A percentile compares a stretch with the other conserved stretches of the same genome.
Evolutionary conservation across 1,140 invertebrate species (phyloP).

Genomic region (Heliconius hewitsoni): DNA sequence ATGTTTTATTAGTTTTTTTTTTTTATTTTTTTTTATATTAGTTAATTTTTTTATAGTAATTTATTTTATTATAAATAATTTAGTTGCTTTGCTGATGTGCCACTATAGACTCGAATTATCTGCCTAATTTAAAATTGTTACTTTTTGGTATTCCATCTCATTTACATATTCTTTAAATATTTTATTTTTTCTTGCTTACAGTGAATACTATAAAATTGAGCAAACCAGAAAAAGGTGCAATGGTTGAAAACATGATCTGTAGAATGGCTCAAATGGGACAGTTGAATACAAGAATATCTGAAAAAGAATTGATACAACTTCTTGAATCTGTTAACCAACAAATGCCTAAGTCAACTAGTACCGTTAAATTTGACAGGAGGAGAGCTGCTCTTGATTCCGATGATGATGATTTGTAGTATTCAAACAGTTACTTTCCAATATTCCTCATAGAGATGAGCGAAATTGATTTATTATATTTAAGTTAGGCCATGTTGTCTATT

Average conservation of each 20-base stretch:
- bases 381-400: conserved; percentile 92
- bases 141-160: not conserved
- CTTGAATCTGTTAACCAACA: conserved; percentile 93
- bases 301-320: conserved; percentile 91
- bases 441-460: not conserved
- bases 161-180: conserved; percentile 25
- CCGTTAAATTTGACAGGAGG: conserved; percentile 93
- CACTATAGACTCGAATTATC: no score
- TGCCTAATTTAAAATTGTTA: no score
- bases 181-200: conserved; percentile 74
- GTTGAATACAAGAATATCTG: conserved; percentile 89
- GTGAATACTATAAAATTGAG: conserved; percentile 96
- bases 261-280: conserved; percentile 95
- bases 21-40: no score
- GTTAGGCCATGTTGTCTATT: not conserved
- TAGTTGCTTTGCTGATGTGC: no score
- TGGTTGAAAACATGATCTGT: conserved; percentile 96
- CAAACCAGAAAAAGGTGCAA: conserved; percentile 96
- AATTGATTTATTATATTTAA: conserved; percentile 10
- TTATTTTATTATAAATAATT: no score
- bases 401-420: conserved; percentile 83
- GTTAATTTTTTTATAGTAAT: no score
- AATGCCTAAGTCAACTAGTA: conserved; percentile 89
- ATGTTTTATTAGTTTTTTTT: no score
- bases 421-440: not conserved